Conservation (phyloP, 2,888 invertebrate genomes). For the Eupithecia dodoneata region DNA sequence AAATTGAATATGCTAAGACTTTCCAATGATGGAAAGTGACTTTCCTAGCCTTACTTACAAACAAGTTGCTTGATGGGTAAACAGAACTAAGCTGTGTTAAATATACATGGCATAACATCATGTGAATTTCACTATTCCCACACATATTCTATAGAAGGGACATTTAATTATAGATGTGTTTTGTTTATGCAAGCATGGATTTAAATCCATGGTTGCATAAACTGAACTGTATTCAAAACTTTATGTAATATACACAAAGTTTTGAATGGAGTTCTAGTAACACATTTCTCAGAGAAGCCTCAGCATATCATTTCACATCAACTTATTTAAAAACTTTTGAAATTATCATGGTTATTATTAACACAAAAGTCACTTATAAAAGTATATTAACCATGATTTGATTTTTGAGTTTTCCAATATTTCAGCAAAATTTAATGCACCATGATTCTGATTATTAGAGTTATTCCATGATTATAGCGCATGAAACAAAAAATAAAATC, state of each 20-base stretch:
- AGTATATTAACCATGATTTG: too few relatives aligned
- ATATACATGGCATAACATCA: conserved; percentile 4
- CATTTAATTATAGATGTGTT: not conserved
- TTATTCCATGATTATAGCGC: too few relatives aligned
- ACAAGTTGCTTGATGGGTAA: conserved; percentile 21
- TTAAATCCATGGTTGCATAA: not conserved
- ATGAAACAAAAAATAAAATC: too few relatives aligned
- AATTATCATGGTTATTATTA: too few relatives aligned
- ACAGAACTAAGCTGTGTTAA: conserved; percentile 5
- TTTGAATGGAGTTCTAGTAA: conserved; percentile 10
- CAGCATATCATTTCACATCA: not conserved
- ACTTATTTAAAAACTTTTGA: not conserved
- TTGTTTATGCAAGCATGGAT: conserved; percentile 6
- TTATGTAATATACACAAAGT: not conserved
- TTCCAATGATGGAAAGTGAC: conserved; percentile 26
- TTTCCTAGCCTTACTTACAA: conserved; percentile 17
- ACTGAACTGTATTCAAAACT: not conserved
- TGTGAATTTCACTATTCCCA: conserved; percentile 17
- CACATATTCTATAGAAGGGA: conserved; percentile 2
- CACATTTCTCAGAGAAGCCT: conserved; percentile 1
- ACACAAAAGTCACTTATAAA: too few relatives aligned
- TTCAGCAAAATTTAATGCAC: too few relatives aligned
- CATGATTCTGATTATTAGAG: too few relatives aligned
- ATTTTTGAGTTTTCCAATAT: too few relatives aligned
- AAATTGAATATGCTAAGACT: conserved; percentile 11